phyloP scores from a whole-genome alignment of 2,113 vertebrate genomes.

The Eudyptes chrysolophus region DNA sequence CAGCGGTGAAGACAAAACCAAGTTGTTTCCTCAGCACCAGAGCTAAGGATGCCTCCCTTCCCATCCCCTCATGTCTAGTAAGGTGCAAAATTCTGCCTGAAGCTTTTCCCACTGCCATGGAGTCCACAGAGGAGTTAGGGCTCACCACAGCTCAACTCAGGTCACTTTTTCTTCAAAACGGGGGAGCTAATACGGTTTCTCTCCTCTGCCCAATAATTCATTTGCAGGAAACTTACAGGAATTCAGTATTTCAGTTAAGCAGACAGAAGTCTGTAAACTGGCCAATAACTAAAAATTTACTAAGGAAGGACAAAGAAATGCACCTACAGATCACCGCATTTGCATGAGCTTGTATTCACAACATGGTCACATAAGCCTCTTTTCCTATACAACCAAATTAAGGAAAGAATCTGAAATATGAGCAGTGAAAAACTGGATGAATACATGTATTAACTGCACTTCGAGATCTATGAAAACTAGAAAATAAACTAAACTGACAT shows the following conservation, averaged over 20 bases:
- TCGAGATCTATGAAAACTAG: neutral
- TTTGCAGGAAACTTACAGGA: neutral
- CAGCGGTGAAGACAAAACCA: neutral
- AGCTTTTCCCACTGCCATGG: neutral
- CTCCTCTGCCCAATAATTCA: neutral
- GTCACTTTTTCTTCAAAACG: neutral
- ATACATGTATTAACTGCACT: neutral
- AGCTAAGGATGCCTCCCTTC: neutral
- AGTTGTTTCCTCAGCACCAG: neutral
- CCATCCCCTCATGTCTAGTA: neutral
- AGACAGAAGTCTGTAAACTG: neutral
- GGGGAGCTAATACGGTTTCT: neutral
- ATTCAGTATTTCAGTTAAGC: neutral
- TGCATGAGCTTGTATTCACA: neutral
- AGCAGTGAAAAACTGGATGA: neutral
- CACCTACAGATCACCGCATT: neutral
- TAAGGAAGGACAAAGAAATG: neutral
- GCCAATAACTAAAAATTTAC: neutral
- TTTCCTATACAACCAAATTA: neutral
- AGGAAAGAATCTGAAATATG: neutral
- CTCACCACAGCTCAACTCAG: neutral
- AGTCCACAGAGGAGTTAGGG: neutral
- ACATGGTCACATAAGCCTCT: accelerated
- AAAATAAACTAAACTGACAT: neutral
- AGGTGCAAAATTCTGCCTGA: neutral